Conservation (phyloP, 1,140 invertebrate genomes). For the Meloidogyne floridensis region DNA sequence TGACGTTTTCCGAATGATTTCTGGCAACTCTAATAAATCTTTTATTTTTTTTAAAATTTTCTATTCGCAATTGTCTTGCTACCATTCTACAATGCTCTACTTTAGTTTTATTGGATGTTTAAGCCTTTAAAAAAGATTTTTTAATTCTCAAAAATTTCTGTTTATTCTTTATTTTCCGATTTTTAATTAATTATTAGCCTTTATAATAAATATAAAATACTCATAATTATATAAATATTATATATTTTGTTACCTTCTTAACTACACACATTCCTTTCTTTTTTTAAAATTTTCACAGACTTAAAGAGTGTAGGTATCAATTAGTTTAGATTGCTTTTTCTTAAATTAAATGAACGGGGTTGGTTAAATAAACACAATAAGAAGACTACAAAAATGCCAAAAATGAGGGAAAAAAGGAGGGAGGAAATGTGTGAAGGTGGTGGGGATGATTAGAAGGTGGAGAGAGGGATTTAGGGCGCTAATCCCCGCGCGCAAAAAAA, state of each 20-base stretch:
- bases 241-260: background rate
- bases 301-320: background rate
- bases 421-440: background rate
- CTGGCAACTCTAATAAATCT: too few relatives aligned
- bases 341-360: background rate
- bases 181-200: too few relatives aligned
- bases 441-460: background rate
- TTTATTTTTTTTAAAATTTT: too few relatives aligned
- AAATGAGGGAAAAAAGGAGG: background rate
- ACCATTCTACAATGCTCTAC: too few relatives aligned
- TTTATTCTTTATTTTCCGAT: too few relatives aligned
- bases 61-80: too few relatives aligned
- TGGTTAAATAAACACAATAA: background rate
- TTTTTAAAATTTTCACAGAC: background rate
- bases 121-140: too few relatives aligned
- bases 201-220: background rate
- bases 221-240: background rate
- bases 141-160: too few relatives aligned
- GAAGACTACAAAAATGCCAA: background rate
- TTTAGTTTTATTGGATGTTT: too few relatives aligned
- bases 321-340: background rate
- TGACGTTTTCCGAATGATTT: too few relatives aligned
- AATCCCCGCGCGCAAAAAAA: background rate
- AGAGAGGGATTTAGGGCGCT: background rate
- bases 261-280: background rate